Evolutionary conservation across 2,888 invertebrate species (phyloP), one percentile per base, ranked within the genome.

Genomic region (Malachius bipustulatus): DNA sequence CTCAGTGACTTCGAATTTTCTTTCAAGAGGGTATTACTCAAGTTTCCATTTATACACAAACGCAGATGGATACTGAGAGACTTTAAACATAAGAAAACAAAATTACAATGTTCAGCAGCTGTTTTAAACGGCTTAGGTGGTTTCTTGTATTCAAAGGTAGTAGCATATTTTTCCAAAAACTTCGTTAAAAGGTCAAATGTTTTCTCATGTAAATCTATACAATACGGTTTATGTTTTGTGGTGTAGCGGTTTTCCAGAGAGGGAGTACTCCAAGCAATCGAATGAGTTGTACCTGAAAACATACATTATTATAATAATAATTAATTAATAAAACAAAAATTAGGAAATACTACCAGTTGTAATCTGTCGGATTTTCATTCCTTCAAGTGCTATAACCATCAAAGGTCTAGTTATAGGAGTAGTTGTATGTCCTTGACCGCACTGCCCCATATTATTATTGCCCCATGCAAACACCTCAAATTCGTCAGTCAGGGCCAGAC

Each of bases 361-460:
- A 33, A 76, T 71, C 53, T 75, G 74, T 43, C 70, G 61, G 26
- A 75, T 63, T 28, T 60, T 57, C 2, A 68, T 60, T 1, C 68
- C 68, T 14, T 67, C 69, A 12, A 75, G 49, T 2, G 71, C 71
- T 14, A 67, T 52, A 1, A 75, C 72, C 50, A 68, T 69, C 28
- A 64, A 57, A 2, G 75, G 75, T 32, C 68, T 56, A 2, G 67
- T 63, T 3, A 75, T 61, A 3, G 73, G 73, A 39, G 70, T 70
- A 24, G 69, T 69, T 1, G 67, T 65, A 52, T 73, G 72, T 2
- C 75, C 73, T 46, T 70, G 70, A 0, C 76, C 76, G 55, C 75
- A 75, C 52, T 75, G 73, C 2, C 75, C 75, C 70, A 73, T 71
- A 1, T 70, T 67, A 52, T 75, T 76, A 44, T 68, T 69, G n/a